Base-by-base conservation (phyloP, 2,888 invertebrate species). In the Drosophila recens region DNA sequence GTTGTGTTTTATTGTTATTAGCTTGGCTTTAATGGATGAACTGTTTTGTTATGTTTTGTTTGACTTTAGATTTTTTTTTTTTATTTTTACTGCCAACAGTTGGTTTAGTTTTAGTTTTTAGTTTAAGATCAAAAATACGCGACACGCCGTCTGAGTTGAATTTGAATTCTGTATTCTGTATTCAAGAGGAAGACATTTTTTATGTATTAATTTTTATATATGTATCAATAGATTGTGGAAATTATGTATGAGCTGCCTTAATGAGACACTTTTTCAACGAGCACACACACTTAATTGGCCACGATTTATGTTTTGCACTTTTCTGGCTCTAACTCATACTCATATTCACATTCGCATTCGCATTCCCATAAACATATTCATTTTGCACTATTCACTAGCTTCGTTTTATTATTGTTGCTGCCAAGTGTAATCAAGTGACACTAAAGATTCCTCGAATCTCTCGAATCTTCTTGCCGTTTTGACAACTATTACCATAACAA, bases 401-500 rank as follows among this genome's bases (percentile, higher is more conserved):
- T 62, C 64, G 64, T 36, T 59, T 15, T 10, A 33, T 36, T 57
- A 54, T 27, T 49, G 51, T 23, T 34, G 58, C 42, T 72, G 79
- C 79, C 82, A 68, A 85, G 87, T 79, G 81, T 85, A 85, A 85
- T 85, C 84, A 85, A 85, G 84, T 85, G 79, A 74, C 84, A 80
- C 71, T 79, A 76, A 87, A 82, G 85, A 84, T 85, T 81, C 82
- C 87, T 85, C 72, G 84, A 84, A 45, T 40, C 49, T 59, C 87
- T 85, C 72, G 84, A 84, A 45, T 40, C 49, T 59, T 40, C 33
- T 33, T 15, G 33, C 72, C 82, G 71, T 76, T 85, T 74, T 84
- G 84, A 84, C 84, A 84, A 84, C 84, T 84, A 84, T 84, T 84
- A 84, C 84, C 84, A 84, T 84, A 84, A 85, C 84, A 84, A 84